Percentiles rank a stretch among this genome's conserved stretches.
Evolutionary conservation across 2,888 invertebrate genomes (phyloP).

Genomic region (Morinoia aosen): DNA sequence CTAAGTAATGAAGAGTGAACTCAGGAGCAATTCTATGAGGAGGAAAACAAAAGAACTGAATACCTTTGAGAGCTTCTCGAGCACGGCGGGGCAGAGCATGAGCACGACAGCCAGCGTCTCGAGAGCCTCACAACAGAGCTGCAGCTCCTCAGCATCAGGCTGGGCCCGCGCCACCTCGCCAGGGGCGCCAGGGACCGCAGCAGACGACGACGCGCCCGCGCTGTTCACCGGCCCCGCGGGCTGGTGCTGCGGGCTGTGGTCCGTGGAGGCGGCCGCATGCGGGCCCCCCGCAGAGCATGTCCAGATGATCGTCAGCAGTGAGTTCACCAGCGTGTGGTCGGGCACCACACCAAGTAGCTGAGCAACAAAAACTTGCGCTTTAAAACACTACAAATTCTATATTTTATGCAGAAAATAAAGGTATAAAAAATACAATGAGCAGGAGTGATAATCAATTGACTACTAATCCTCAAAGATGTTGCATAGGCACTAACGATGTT

Average conservation of each 20-base stretch:
- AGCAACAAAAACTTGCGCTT: not conserved
- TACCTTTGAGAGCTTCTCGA: slow-evolving; percentile 82
- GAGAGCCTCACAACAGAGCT: slow-evolving; percentile 88
- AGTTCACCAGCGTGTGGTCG: slow-evolving; percentile 65
- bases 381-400: not conserved
- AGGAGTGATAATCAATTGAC: no score
- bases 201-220: slow-evolving; percentile 76
- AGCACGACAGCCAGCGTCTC: slow-evolving; percentile 92
- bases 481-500: no score
- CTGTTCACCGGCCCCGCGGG: slow-evolving; percentile 74
- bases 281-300: slow-evolving; percentile 66
- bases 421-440: not conserved
- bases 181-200: not conserved
- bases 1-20: not conserved
- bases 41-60: not conserved
- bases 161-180: not conserved
- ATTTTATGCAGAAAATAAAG: not conserved
- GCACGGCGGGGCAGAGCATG: slow-evolving; percentile 87
- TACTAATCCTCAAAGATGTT: no score
- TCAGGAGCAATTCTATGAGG: not conserved
- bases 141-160: slow-evolving; percentile 64
- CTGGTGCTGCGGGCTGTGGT: slow-evolving; percentile 57
- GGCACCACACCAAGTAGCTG: slow-evolving; percentile 67
- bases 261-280: slow-evolving; percentile 61
- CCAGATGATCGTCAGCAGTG: slow-evolving; percentile 65